These are phyloP conservation scores for Alethe castanea DNA, from an alignment of 2,113 vertebrate species.

Conservation along the genomic window DNA sequence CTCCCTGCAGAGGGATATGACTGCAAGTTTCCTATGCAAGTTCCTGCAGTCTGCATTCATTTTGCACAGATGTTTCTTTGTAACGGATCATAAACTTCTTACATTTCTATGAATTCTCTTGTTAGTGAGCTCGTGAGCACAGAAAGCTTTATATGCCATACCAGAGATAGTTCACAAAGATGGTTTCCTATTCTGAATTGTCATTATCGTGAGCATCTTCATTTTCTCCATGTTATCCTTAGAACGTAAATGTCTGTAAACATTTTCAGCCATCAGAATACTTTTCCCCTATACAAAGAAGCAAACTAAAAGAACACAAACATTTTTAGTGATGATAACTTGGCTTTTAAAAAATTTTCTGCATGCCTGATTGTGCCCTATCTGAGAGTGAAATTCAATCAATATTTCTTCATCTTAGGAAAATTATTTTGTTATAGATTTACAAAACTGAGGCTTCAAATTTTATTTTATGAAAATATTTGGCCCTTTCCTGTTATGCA, in stretches of 20 bases:
- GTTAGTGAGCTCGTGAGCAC: neutral
- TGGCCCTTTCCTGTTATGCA: neutral
- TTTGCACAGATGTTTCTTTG: neutral
- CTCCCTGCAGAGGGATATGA: neutral
- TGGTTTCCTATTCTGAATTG: neutral
- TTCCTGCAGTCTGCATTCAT: neutral
- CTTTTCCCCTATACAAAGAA: neutral
- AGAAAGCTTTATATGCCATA: neutral
- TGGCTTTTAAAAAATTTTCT: neutral
- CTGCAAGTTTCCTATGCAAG: neutral
- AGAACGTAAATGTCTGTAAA: neutral
- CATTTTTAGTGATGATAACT: neutral
- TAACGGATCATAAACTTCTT: neutral
- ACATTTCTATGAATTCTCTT: neutral
- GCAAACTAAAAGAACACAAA: neutral
- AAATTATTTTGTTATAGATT: neutral
- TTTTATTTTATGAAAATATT: neutral
- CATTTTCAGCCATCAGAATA: accelerated
- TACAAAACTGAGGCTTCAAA: neutral
- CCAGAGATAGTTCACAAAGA: neutral
- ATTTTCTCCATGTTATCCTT: neutral
- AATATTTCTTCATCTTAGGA: neutral
- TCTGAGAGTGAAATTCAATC: neutral
- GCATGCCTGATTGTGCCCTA: neutral
- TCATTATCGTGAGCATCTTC: neutral